Percentiles rank a stretch among this genome's conserved stretches.
These are phyloP conservation scores for Nymphicus hollandicus DNA, from an alignment of 2,113 vertebrate species.

Conservation along the genomic window DNA sequence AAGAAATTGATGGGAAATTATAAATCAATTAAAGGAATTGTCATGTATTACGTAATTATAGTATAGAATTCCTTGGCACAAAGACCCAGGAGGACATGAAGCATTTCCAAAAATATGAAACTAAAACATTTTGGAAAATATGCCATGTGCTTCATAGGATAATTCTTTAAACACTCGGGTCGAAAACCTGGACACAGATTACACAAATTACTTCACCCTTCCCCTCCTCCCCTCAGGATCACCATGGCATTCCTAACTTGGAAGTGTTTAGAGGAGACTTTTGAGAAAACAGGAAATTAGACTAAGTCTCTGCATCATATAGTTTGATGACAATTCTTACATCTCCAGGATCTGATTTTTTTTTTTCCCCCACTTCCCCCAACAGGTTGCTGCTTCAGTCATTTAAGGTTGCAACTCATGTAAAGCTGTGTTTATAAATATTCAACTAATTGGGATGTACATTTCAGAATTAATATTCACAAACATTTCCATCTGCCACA, in stretches of 20 bases:
- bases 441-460: background rate
- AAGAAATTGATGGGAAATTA: background rate
- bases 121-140: background rate
- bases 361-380: background rate
- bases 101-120: background rate
- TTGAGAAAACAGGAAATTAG: background rate
- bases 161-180: background rate
- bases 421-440: background rate
- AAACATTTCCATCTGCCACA: background rate
- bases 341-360: background rate
- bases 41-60: background rate
- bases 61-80: background rate
- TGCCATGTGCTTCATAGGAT: background rate
- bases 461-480: background rate
- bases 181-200: background rate
- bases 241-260: accelerated
- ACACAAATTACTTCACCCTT: background rate
- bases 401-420: background rate
- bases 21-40: background rate
- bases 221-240: background rate
- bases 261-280: background rate
- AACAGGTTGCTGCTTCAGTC: background rate
- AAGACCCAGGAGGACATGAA: background rate
- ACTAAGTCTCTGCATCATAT: background rate
- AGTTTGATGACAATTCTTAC: background rate